A percentile compares a stretch with the other conserved stretches of the same genome.
phyloP scores from a whole-genome alignment of 2,797 vertebrate species.

The Pangasius larnaudii region DNA sequence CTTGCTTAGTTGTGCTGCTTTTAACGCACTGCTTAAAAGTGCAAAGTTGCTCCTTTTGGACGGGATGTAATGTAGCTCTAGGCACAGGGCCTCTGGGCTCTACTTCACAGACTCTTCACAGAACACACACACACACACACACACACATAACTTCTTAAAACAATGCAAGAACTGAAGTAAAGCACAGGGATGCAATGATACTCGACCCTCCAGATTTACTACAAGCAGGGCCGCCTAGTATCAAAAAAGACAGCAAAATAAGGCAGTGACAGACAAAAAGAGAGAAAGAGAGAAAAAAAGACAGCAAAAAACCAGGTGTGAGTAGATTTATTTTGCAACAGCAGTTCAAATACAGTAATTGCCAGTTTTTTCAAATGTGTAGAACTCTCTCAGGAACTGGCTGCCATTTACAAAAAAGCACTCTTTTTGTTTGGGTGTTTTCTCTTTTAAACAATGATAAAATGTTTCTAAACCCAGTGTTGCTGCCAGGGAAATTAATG shows the following conservation, averaged over 20 bases:
- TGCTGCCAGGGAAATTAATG: conserved; percentile 81
- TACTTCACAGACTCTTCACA: conserved; percentile 54
- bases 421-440: conserved; percentile 62
- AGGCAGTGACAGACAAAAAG: background rate
- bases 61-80: conserved; percentile 81
- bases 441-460: conserved; percentile 75
- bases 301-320: background rate
- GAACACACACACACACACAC: too few relatives aligned
- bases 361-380: conserved; percentile 63
- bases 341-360: conserved; percentile 1
- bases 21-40: conserved; percentile 71
- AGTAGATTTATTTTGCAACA: background rate
- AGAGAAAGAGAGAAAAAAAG: background rate
- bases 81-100: conserved; percentile 67
- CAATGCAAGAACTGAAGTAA: conserved; percentile 60
- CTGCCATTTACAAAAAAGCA: conserved; percentile 64
- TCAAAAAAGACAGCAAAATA: background rate
- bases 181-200: conserved; percentile 60
- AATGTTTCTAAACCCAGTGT: conserved; percentile 71
- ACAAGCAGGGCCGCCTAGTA: background rate
- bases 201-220: background rate
- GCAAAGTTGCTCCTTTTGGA: conserved; percentile 77
- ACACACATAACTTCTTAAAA: background rate
- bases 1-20: conserved; percentile 63
- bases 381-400: conserved; percentile 74